Conservation (phyloP, 2,888 invertebrate species). For the Pyrrhosoma nymphula region DNA sequence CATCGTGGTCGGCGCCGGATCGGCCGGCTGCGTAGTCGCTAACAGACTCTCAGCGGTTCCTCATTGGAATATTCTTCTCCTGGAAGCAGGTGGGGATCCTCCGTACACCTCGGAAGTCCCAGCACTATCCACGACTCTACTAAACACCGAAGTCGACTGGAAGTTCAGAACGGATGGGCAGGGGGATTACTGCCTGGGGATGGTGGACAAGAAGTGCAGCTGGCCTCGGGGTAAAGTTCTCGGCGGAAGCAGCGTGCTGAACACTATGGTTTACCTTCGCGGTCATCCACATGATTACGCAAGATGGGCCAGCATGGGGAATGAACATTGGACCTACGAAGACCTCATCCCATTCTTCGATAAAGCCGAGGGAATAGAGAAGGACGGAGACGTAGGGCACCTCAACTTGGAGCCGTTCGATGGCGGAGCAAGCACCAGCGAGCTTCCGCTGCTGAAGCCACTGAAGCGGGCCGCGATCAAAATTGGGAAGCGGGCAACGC, state of each 20-base stretch:
- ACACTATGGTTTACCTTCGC: conserved; percentile 83
- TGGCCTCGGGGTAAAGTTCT: conserved; percentile 83
- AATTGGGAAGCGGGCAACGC: conserved; percentile 71
- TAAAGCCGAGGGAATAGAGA: conserved; percentile 81
- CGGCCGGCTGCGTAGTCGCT: conserved; percentile 80
- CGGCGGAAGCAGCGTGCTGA: conserved; percentile 82
- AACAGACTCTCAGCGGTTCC: conserved; percentile 78
- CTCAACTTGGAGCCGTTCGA: no score
- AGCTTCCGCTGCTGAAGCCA: background rate
- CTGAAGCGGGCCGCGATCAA: conserved; percentile 72
- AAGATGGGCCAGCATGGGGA: conserved; percentile 80
- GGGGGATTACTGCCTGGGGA: conserved; percentile 76
- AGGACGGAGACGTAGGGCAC: conserved; percentile 76
- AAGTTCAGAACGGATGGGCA: conserved; percentile 77
- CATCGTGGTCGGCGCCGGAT: conserved; percentile 77
- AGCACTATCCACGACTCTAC: conserved; percentile 75
- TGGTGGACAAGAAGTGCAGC: conserved; percentile 76
- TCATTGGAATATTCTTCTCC: conserved; percentile 78
- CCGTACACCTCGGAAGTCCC: conserved; percentile 78
- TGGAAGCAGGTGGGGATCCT: conserved; percentile 81
- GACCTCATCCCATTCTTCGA: conserved; percentile 78
- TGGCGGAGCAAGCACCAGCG: conserved; percentile 74
- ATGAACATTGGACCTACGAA: conserved; percentile 81
- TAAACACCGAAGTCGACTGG: conserved; percentile 77
- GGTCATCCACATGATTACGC: conserved; percentile 81